phyloP scores from a whole-genome alignment of 1,140 invertebrate genomes.

The Drosophila ambigua region DNA sequence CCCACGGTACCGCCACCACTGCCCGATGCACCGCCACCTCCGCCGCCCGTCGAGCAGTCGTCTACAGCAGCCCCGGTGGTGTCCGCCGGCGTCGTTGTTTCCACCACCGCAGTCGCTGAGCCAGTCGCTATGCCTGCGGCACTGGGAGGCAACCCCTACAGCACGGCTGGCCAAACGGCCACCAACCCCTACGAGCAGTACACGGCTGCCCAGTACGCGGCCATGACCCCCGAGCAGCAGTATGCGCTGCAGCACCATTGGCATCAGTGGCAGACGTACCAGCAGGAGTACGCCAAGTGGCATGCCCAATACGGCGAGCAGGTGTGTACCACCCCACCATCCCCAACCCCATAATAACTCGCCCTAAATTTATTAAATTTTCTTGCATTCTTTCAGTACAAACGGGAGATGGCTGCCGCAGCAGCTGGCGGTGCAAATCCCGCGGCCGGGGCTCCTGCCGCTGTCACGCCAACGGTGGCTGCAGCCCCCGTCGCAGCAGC shows the following conservation, averaged over 20 bases:
- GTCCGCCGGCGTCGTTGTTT: neutral
- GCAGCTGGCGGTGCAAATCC: constrained; percentile 17
- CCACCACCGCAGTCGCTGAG: neutral
- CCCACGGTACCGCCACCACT: constrained; percentile 67
- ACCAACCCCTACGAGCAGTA: constrained; percentile 85
- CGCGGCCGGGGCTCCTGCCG: constrained; percentile 11
- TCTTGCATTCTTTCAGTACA: constrained; percentile 53
- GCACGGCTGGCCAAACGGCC: constrained; percentile 22
- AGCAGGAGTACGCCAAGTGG: constrained; percentile 93
- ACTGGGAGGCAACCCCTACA: constrained; percentile 47
- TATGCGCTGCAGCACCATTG: constrained; percentile 89
- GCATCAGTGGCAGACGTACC: constrained; percentile 93
- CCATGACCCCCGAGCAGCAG: constrained; percentile 83
- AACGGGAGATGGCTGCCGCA: constrained; percentile 81
- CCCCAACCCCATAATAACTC: neutral
- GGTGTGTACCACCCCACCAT: constrained; percentile 83
- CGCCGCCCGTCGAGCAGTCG: constrained; percentile 49
- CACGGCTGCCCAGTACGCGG: constrained; percentile 88
- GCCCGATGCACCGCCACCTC: constrained; percentile 66
- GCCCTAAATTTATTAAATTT: neutral
- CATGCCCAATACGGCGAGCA: constrained; percentile 92
- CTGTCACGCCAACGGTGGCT: constrained; percentile 14
- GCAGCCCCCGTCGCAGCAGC: constrained; percentile 10
- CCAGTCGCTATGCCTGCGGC: neutral
- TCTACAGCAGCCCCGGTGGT: neutral